phyloP scores from a whole-genome alignment of 92 coral and sea anemone genomes.

The Chrysogorgia sp. region DNA sequence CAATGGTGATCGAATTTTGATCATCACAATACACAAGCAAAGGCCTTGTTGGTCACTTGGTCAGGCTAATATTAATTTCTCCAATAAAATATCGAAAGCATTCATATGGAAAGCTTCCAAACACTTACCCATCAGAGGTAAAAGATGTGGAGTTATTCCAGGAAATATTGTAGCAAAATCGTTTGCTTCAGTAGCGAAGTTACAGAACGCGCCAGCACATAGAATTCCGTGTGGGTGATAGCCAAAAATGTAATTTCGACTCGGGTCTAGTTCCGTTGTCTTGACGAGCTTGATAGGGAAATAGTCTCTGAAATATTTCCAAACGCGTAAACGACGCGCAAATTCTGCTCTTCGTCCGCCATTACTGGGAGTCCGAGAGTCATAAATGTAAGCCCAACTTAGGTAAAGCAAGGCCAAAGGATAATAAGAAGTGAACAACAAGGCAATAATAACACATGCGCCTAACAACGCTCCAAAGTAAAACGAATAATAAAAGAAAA shows the following conservation, averaged over 20 bases:
- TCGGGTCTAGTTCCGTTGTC: slow-evolving; percentile 87
- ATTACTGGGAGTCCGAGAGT: slow-evolving; percentile 90
- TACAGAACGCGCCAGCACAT: slow-evolving; percentile 98
- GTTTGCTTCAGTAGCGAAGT: slow-evolving; percentile 98
- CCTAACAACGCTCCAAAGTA: slow-evolving; percentile 88
- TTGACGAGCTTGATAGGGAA: slow-evolving; percentile 87
- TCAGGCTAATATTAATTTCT: neutral
- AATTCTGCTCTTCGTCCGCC: slow-evolving; percentile 94
- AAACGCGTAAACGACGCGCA: slow-evolving; percentile 72
- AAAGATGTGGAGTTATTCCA: slow-evolving; percentile 87
- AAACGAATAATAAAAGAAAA: slow-evolving; percentile 86
- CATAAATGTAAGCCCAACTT: slow-evolving; percentile 91
- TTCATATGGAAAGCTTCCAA: no score
- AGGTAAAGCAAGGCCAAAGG: slow-evolving; percentile 83
- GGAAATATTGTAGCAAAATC: slow-evolving; percentile 81
- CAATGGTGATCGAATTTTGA: no score
- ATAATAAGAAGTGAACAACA: slow-evolving; percentile 86
- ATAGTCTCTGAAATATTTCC: slow-evolving; percentile 92
- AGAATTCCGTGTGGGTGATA: slow-evolving; percentile 96
- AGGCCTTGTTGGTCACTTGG: neutral
- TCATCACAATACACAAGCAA: no score
- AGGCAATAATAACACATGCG: slow-evolving; percentile 70
- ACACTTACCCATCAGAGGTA: slow-evolving; percentile 86
- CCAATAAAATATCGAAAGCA: neutral
- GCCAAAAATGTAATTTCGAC: slow-evolving; percentile 84